These are phyloP conservation scores for Thunnus thynnus DNA, from an alignment of 2,113 vertebrate species.

Conservation along the genomic window DNA sequence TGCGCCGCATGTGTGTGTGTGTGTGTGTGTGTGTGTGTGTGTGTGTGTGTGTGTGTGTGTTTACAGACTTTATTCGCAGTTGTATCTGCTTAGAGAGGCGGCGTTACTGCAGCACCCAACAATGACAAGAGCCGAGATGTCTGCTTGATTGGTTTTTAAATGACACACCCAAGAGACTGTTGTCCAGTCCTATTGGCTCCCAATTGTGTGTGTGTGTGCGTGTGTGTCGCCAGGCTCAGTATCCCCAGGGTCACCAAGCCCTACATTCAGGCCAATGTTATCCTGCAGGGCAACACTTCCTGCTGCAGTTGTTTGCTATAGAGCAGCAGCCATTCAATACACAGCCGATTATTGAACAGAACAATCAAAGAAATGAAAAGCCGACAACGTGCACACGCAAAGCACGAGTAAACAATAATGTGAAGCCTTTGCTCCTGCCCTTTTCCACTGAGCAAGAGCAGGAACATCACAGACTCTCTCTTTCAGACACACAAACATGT, in stretches of 20 bases:
- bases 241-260: constrained; percentile 70
- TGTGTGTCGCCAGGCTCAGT: constrained; percentile 35
- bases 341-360: constrained; percentile 58
- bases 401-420: constrained; percentile 45
- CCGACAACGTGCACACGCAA: constrained; percentile 25
- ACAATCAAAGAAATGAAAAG: constrained; percentile 70
- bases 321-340: constrained; percentile 46
- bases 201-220: constrained; percentile 47
- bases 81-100: constrained; percentile 55
- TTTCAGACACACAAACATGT: not conserved
- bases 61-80: constrained; percentile 20
- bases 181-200: constrained; percentile 64
- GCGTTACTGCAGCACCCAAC: constrained; percentile 63
- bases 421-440: constrained; percentile 6
- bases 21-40: constrained; percentile 16
- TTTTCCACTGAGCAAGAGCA: constrained; percentile 47
- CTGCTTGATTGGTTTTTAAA: constrained; percentile 77
- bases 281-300: constrained; percentile 75
- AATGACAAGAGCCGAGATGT: constrained; percentile 79
- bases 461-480: constrained; percentile 28
- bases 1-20: constrained; percentile 7
- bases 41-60: constrained; percentile 6
- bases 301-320: constrained; percentile 56
- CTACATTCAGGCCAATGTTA: constrained; percentile 68
- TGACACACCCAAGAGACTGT: constrained; percentile 69